Base-by-base conservation (phyloP, 2,888 invertebrate genomes). In the Eilema griseolum region DNA sequence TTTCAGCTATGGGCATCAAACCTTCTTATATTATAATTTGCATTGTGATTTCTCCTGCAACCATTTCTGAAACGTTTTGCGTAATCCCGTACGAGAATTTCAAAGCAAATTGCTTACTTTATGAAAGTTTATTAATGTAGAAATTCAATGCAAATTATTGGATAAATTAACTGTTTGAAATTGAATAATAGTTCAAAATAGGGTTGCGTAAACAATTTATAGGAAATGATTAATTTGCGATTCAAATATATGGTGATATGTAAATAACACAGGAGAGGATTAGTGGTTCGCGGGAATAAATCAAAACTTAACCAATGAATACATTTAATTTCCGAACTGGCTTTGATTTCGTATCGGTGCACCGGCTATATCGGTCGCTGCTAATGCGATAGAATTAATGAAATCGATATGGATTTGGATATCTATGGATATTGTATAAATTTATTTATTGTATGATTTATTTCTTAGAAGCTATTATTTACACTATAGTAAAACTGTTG, bases 271-370 rank as follows among this genome's bases (percentile, higher is more conserved):
- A 81, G 79, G 67, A 71, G 78, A 76, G 82, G 77, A 78, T 84
- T 85, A 83, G 83, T 79, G 79, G 78, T 76, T 72, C 79, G 76
- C 77, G 70, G 77, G 81, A 82, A 87, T 88, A 89, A 89, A 90
- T 90, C 90, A 90, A 88, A 89, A 86, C 78, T 87, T 84, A 84
- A 74, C 81, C 87, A 85, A 84, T 89, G 88, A 87, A 89, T 88
- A 88, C 88, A 89, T 90, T 91, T 90, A 88, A 90, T 90, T 89
- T 90, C 88, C 89, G 89, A 85, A 60, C 80, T 78, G 85, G 89
- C 85, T 86, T 88, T 87, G 87, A 86, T 84, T 83, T 77, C 69
- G 80, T 81, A 86, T 85, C 85, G 86, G 86, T 84, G 85, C 71
- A 72, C 63, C 70, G 70, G 81, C 83, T 85, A 86, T 88, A 88